Conservation (phyloP, 2,797 vertebrate species). For the Huso huso region DNA sequence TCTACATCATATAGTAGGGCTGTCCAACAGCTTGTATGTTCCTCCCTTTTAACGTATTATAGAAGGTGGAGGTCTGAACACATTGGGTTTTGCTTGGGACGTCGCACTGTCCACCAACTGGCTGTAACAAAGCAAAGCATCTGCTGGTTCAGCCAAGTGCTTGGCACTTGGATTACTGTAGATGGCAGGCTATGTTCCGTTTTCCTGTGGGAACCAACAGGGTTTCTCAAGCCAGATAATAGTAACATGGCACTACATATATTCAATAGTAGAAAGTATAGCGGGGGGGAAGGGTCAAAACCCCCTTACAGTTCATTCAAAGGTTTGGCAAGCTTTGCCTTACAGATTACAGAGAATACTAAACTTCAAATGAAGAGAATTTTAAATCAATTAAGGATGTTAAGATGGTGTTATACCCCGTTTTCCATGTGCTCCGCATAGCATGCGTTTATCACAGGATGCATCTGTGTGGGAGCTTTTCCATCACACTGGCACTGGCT, state of each 20-base stretch:
- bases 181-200: slow-evolving; percentile 1
- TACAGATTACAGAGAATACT: slow-evolving; percentile 29
- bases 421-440: slow-evolving; percentile 37
- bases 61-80: slow-evolving; percentile 20
- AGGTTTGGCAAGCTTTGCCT: slow-evolving; percentile 28
- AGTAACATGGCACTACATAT: slow-evolving; percentile 15
- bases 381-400: slow-evolving; percentile 15
- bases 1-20: background rate
- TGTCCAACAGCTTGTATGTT: slow-evolving; percentile 4
- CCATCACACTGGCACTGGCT: slow-evolving; percentile 33
- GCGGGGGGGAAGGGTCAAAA: slow-evolving; percentile 20
- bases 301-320: slow-evolving; percentile 26
- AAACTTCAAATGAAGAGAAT: slow-evolving; percentile 21
- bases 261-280: slow-evolving; percentile 9
- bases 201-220: background rate
- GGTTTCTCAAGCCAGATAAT: slow-evolving; percentile 13
- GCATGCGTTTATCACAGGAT: slow-evolving; percentile 37
- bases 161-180: slow-evolving; percentile 23
- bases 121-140: slow-evolving; percentile 4
- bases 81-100: slow-evolving; percentile 26
- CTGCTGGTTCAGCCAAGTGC: slow-evolving; percentile 8
- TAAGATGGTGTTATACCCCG: slow-evolving; percentile 33
- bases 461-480: slow-evolving; percentile 30
- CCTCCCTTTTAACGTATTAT: slow-evolving; percentile 4
- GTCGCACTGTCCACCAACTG: slow-evolving; percentile 6